Percentiles rank a stretch among this genome's conserved stretches.
phyloP scores from a whole-genome alignment of 2,113 vertebrate species.

The Delphinapterus leucas region DNA sequence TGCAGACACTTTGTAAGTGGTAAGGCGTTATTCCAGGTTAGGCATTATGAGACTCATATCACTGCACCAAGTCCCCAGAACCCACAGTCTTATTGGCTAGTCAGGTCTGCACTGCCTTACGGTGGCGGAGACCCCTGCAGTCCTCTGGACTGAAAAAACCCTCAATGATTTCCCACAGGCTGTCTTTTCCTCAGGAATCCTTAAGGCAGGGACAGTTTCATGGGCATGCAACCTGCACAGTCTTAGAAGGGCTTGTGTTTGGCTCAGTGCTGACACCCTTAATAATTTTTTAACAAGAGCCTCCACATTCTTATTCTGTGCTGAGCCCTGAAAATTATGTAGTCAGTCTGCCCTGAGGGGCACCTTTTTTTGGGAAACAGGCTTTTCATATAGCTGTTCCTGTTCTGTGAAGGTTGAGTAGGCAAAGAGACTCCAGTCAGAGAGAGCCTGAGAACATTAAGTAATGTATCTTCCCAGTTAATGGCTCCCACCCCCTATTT shows the following conservation, averaged over 20 bases:
- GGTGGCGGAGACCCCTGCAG: not conserved
- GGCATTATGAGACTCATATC: not conserved
- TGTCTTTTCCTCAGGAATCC: not conserved
- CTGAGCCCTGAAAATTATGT: not conserved
- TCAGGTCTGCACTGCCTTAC: accelerated
- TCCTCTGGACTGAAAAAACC: not conserved
- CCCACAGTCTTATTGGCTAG: not conserved
- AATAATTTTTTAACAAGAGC: not conserved
- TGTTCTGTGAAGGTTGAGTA: not conserved
- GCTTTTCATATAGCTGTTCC: not conserved
- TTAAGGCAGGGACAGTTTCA: no score
- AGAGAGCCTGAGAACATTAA: not conserved
- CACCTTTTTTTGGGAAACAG: not conserved
- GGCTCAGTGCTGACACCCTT: not conserved
- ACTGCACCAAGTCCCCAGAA: not conserved
- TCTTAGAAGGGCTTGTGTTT: not conserved
- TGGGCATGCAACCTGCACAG: accelerated
- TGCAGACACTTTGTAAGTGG: not conserved
- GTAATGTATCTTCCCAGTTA: not conserved
- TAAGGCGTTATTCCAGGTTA: not conserved
- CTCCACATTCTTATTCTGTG: not conserved
- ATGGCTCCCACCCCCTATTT: not conserved
- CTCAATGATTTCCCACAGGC: not conserved
- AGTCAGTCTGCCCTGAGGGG: not conserved
- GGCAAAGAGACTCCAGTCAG: not conserved